Conservation (phyloP, 2,888 invertebrate species). For the Morpho helenor region DNA sequence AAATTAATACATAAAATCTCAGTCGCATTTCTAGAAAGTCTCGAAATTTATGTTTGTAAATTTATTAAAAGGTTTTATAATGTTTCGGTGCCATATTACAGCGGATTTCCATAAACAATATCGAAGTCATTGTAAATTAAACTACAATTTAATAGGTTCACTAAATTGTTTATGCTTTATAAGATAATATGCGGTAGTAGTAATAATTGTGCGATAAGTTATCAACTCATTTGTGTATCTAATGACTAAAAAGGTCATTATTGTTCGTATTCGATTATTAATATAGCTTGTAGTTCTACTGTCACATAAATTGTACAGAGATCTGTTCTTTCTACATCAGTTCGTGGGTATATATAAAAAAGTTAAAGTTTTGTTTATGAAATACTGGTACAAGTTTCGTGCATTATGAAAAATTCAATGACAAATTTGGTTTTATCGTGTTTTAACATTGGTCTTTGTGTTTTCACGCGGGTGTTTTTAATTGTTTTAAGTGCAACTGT, state of each 20-base stretch:
- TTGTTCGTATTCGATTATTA: constrained; percentile 1
- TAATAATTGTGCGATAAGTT: constrained; percentile 3
- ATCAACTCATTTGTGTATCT: constrained; percentile 8
- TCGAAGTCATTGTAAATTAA: too few relatives aligned
- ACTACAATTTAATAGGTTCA: too few relatives aligned
- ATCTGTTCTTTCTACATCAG: neutral
- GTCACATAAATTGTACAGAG: neutral
- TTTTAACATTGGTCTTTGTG: constrained; percentile 47
- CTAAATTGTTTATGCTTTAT: too few relatives aligned
- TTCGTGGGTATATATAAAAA: neutral
- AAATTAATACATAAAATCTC: too few relatives aligned
- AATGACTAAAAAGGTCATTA: constrained; percentile 9
- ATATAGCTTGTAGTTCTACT: neutral
- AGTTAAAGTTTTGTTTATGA: neutral
- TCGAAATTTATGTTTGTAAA: too few relatives aligned
- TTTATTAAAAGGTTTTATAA: too few relatives aligned
- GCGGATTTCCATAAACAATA: too few relatives aligned
- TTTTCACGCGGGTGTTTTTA: constrained; percentile 50
- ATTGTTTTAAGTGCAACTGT: constrained; percentile 56
- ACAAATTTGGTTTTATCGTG: constrained; percentile 29
- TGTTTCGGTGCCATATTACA: too few relatives aligned
- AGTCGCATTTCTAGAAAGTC: too few relatives aligned
- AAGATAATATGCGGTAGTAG: neutral
- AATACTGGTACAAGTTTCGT: neutral
- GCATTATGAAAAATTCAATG: constrained; percentile 18